Evolutionary conservation across 2,113 vertebrate species (phyloP), one percentile per base, ranked within the genome.

Genomic region (Columba livia): DNA sequence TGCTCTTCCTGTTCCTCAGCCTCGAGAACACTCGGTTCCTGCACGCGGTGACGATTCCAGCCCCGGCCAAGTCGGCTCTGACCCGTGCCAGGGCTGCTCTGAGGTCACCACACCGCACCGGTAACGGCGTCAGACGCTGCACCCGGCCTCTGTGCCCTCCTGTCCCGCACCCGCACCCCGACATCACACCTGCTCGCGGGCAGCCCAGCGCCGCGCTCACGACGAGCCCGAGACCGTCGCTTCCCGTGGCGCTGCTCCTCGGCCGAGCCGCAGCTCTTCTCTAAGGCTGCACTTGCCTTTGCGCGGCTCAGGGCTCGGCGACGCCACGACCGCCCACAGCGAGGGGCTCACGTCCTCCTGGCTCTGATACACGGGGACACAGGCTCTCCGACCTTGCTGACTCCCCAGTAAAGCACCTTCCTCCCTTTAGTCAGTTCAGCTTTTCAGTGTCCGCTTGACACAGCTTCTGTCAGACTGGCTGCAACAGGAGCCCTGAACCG

Each of bases 131-230:
- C 2, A 38, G 54, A 15, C 4, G 3, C 15, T 12, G 29, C 71
- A 29, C 11, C 11, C 40, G 4, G 4, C 8, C 7, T 6, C 24
- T 5, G 1, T 13, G 12, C 25, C 19, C 23, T 7, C 11, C 50
- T 19, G 54, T 15, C 56, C 48, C 21, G 1, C 7, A 31, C 13
- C 6, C 16, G 42, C 42, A 44, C 15, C 42, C 42, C 16, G 42
- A 44, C 42, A 9, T 1, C 17, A 2, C 5, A 12, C 16, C 17
- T 16, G 12, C 71, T 48, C 48, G 0, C 5, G 28, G 47, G 12
- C 5, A 20, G 67, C 42, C 14, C 71, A 61, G 61, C 47, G 31
- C 34, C 2, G 20, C 2, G 20, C 24, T 42, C 21, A 12, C 60
- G 23, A 15, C 9, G 6, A 24, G 51, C 31, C 36, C 50, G 51